Conservation (phyloP, 2,113 vertebrate species). For the Nymphicus hollandicus region DNA sequence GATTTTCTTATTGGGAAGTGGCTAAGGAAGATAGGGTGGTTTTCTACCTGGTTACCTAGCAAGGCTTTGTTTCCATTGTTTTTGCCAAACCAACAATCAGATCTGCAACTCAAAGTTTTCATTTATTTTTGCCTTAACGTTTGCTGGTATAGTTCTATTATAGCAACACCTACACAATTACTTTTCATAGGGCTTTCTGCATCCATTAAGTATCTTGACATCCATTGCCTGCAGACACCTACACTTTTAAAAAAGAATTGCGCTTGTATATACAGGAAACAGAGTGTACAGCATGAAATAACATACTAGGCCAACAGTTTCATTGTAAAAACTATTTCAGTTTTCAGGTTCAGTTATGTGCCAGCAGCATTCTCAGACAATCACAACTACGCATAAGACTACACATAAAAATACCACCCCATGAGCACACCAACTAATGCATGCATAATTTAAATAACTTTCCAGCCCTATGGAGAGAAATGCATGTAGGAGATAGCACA, state of each 20-base stretch:
- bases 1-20: background rate
- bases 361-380: background rate
- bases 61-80: background rate
- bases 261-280: background rate
- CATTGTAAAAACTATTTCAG: background rate
- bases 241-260: background rate
- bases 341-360: background rate
- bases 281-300: background rate
- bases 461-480: background rate
- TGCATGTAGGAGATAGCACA: background rate
- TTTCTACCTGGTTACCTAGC: background rate
- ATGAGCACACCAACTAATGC: background rate
- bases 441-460: background rate
- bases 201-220: background rate
- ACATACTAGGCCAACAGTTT: background rate
- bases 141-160: background rate
- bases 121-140: background rate
- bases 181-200: background rate
- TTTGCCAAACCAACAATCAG: background rate
- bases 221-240: background rate
- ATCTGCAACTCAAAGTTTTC: background rate
- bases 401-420: background rate
- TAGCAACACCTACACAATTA: background rate
- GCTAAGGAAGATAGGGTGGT: background rate
- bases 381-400: background rate